These are phyloP conservation scores for Umimayanthus chanpuru DNA, from an alignment of 92 coral and sea anemone genomes.

Conservation along the genomic window DNA sequence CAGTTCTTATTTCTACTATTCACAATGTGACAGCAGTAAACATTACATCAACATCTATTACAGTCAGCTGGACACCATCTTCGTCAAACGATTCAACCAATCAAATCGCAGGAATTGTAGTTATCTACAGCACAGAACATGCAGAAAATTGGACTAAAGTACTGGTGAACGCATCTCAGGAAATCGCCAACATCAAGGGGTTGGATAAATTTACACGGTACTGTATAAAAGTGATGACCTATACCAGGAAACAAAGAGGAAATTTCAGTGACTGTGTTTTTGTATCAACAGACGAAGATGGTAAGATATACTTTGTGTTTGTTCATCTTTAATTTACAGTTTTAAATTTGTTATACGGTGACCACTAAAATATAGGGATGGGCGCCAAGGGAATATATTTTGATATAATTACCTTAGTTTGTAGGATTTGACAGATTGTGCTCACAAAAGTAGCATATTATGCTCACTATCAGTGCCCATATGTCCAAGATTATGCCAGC, in stretches of 20 bases:
- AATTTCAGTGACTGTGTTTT: neutral
- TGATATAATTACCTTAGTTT: too few relatives aligned
- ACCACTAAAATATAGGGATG: too few relatives aligned
- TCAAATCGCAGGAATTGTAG: neutral
- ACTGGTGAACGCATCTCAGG: neutral
- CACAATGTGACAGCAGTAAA: neutral
- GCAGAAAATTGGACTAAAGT: neutral
- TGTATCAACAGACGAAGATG: constrained; percentile 7
- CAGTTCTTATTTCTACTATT: neutral
- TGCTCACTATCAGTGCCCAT: too few relatives aligned
- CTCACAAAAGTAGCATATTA: too few relatives aligned
- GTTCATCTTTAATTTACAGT: too few relatives aligned
- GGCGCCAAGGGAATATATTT: too few relatives aligned
- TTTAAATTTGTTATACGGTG: too few relatives aligned
- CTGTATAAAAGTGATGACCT: neutral
- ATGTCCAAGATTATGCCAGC: too few relatives aligned
- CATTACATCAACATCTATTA: neutral
- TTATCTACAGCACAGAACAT: neutral
- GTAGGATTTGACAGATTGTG: too few relatives aligned
- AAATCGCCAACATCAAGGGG: neutral
- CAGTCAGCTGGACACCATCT: neutral
- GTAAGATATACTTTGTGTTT: neutral
- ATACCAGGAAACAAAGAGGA: neutral
- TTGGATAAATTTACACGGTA: neutral
- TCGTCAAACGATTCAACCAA: too few relatives aligned